Base-by-base conservation (phyloP, 2,113 vertebrate genomes). In the Proteles cristata region DNA sequence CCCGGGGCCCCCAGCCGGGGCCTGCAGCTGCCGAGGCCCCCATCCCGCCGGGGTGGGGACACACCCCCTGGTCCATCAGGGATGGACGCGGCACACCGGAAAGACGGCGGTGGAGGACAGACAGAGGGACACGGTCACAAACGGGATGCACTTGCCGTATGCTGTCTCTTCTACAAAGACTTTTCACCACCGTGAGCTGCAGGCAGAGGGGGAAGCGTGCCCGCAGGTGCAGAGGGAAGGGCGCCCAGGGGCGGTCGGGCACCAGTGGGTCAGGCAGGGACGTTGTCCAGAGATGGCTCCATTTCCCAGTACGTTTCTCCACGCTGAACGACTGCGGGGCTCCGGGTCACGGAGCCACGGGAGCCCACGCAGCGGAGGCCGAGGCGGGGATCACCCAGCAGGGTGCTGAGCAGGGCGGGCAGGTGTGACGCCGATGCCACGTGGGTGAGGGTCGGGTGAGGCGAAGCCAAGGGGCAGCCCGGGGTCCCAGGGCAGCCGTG, bases 321-420 rank as follows among this genome's bases (percentile, higher is more conserved):
- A 35, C 33, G 2, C 33, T 9, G 2, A 55, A 21, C 0, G 2
- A 17, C 71, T n/a, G 1, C 19, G 4, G 31, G 53, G 61, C 63
- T 7, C 7, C 6, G n/a, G 21, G 31, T 55, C 31, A 43, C 8
- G 7, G 39, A 53, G 45, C 23, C 91, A 31, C 33, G 82, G 31
- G 45, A 35, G 19, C 39, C 69, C 15, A 7, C 35, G 8, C 14
- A 77, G 43, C 26, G 5, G 74, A 48, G 26, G 10, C 74, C 15
- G 0, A 58, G 4, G 15, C 9, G 61, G n/a, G 48, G 25, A 66
- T 26, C 12, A 39, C 26, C 48, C 71, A 66, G 28, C 71, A 45
- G 83, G 77, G 8, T 7, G 4, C 61, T 4, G 4, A 17, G 28
- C 4, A 35, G 21, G 83, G 17, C n/a, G 7, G n/a, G n/a, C 1